phyloP scores from a whole-genome alignment of 2,113 vertebrate species.

The Laterallus jamaicensis region DNA sequence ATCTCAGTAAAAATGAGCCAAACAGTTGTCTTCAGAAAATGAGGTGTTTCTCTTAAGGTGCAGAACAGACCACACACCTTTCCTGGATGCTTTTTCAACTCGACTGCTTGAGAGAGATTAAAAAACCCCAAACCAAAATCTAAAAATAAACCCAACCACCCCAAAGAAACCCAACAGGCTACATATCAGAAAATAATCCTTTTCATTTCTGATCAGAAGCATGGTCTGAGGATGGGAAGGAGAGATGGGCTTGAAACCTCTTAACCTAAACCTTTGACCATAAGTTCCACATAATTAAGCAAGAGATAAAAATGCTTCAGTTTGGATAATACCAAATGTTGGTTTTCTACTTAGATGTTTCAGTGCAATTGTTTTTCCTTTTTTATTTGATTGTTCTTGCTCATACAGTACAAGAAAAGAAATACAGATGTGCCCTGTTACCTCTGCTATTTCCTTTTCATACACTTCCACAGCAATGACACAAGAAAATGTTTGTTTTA shows the following conservation, averaged over 20 bases:
- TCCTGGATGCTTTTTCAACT: not conserved
- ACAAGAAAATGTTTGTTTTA: not conserved
- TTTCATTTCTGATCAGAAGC: not conserved
- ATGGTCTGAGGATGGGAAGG: not conserved
- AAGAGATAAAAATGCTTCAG: not conserved
- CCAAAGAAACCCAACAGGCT: not conserved
- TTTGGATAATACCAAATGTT: not conserved
- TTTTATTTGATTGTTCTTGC: not conserved
- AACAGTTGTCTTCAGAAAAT: not conserved
- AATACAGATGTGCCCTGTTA: not conserved
- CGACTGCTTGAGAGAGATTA: not conserved
- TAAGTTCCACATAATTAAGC: not conserved
- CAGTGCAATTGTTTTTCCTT: not conserved
- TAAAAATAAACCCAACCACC: no score
- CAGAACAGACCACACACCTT: not conserved
- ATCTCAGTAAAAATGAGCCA: not conserved
- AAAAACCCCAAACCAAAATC: not conserved
- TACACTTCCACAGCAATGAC: fast-evolving
- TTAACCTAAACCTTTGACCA: not conserved
- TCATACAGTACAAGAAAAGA: not conserved
- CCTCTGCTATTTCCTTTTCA: not conserved
- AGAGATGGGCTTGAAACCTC: not conserved
- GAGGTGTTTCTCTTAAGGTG: not conserved
- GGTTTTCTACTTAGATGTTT: not conserved
- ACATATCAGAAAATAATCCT: not conserved